phyloP scores from a whole-genome alignment of 92 coral and sea anemone species.

The Parazoanthus swiftii region DNA sequence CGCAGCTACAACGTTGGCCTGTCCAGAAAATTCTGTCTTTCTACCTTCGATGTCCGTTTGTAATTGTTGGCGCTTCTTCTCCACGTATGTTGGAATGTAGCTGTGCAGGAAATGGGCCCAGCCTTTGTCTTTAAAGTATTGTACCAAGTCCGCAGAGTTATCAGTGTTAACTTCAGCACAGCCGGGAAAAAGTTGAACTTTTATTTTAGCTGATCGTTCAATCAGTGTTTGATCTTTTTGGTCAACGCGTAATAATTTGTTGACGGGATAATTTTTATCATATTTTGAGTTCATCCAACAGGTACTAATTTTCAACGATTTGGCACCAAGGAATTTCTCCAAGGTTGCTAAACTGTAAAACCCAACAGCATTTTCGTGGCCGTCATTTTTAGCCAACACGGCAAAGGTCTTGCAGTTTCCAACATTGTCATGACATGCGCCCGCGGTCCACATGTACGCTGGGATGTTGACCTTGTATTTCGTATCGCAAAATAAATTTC shows the following conservation, averaged over 20 bases:
- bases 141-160: neutral
- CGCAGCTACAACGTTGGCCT: neutral
- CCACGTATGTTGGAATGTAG: constrained; percentile 41
- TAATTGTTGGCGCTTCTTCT: constrained; percentile 39
- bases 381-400: constrained; percentile 49
- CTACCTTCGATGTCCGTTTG: neutral
- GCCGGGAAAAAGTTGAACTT: constrained; percentile 35
- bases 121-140: constrained; percentile 21
- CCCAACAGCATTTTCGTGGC: constrained; percentile 47
- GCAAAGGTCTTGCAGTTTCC: constrained; percentile 41
- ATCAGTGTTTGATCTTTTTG: neutral
- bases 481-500: neutral
- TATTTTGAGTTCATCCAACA: constrained; percentile 22
- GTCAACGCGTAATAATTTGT: neutral
- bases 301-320: constrained; percentile 32
- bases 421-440: constrained; percentile 28
- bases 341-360: constrained; percentile 39
- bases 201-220: constrained; percentile 10
- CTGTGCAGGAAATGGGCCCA: constrained; percentile 46
- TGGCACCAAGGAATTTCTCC: constrained; percentile 45
- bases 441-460: constrained; percentile 50
- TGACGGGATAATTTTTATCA: neutral
- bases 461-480: constrained; percentile 45
- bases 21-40: constrained; percentile 8
- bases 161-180: constrained; percentile 25